Base-by-base conservation (phyloP, 2,797 vertebrate genomes). In the Cynodonichthys magdalenae region DNA sequence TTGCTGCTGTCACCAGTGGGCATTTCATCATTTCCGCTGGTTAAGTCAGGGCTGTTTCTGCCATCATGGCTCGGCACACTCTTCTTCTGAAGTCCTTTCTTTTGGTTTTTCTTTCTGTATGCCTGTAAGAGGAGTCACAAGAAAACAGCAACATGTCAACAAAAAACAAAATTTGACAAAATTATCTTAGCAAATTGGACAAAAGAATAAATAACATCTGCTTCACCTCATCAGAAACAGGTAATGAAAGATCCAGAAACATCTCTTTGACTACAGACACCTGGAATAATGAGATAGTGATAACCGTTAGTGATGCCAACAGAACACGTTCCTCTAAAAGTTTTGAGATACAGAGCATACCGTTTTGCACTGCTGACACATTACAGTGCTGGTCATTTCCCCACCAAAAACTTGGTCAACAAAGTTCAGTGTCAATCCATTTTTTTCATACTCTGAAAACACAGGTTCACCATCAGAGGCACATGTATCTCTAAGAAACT, bases 231-330 rank as follows among this genome's bases (percentile, higher is more conserved):
- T 99, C 96, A 73, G 95, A 91, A 74, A 99, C 92, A 0, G 98
- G 95, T 53, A 99, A 95, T 0, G 97, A 99, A 71, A 99, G 94
- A 91, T 99, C 98, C 86, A 99, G 93, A 90, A 99, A 99, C 86
- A 95, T 92, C 85, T 99, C 97, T 3, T 93, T 95, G 52, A 99
- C 96, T 67, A 96, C 91, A 39, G 97, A 97, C 53, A 98, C 95
- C 97, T 98, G 89, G 55, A 79, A 42, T 45, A 56, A 17, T 17
- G 69, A 69, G 58, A 15, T 0, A 59, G 10, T 2, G 3, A 6
- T 1, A 0, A 31, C 39, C 63, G 45, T 80, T 50, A 19, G 42
- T 28, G 10, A 57, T 14, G n/a, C 3, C 2, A 17, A 54, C 44
- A 17, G 29, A n/a, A 50, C 12, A n/a, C 9, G 2, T 49, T 58